Percentiles rank a stretch among this genome's conserved stretches.
Evolutionary conservation across 2,113 vertebrate genomes (phyloP).

Genomic region (Cinclus cinclus): DNA sequence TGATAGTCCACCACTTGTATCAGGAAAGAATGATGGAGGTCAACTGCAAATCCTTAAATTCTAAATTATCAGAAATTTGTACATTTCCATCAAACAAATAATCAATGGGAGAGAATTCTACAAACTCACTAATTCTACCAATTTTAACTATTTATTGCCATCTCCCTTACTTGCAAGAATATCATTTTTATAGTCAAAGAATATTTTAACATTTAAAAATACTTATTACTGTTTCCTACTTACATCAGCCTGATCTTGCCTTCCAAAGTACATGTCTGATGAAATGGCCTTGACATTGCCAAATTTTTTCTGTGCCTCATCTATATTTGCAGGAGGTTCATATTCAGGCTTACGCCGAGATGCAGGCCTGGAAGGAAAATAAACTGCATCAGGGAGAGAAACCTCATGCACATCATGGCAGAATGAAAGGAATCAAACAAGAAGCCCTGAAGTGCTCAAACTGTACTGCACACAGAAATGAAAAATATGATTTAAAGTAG

Average conservation of each 20-base stretch:
- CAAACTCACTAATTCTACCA: neutral
- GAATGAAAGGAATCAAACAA: neutral
- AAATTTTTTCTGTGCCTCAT: conserved; percentile 92
- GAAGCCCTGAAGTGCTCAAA: neutral
- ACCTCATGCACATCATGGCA: neutral
- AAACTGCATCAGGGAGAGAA: neutral
- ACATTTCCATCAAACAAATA: neutral
- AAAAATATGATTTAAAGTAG: neutral
- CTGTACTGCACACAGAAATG: neutral
- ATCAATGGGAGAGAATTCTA: neutral
- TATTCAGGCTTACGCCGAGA: conserved; percentile 83
- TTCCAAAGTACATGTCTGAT: conserved; percentile 97
- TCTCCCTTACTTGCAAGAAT: neutral
- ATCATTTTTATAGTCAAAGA: neutral
- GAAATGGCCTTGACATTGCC: conserved; percentile 91
- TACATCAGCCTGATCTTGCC: conserved; percentile 87
- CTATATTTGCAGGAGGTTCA: conserved; percentile 47
- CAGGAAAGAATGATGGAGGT: neutral
- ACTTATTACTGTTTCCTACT: neutral
- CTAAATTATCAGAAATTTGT: neutral
- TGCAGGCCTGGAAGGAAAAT: conserved; percentile 67
- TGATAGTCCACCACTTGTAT: neutral
- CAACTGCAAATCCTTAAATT: neutral
- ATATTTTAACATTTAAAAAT: neutral
- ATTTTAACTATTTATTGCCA: neutral